These are phyloP conservation scores for Euura lappo DNA, from an alignment of 1,140 invertebrate genomes.

Conservation along the genomic window DNA sequence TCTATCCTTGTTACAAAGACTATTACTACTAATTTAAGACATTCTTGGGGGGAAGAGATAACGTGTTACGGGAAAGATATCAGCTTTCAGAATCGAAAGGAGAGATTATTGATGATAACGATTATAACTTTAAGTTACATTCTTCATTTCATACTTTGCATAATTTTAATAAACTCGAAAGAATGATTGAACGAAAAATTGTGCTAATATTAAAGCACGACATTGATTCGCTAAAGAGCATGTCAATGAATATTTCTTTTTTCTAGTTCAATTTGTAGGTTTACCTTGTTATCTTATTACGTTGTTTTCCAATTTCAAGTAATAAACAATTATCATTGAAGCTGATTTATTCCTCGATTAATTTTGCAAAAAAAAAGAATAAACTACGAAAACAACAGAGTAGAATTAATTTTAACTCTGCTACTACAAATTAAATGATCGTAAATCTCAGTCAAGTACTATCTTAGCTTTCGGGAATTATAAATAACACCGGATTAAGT, in stretches of 20 bases:
- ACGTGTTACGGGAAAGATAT: neutral
- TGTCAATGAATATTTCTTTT: neutral
- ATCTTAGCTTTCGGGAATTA: neutral
- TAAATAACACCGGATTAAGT: constrained; percentile 8
- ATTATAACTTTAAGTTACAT: neutral
- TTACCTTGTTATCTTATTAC: neutral
- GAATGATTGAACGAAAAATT: no score
- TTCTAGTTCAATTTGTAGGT: neutral
- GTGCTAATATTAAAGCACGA: neutral
- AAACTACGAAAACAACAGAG: no score
- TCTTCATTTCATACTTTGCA: neutral
- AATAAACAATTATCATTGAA: neutral
- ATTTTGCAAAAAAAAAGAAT: neutral
- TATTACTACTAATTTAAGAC: neutral
- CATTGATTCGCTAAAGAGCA: neutral
- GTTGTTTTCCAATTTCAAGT: neutral
- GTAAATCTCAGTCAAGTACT: neutral
- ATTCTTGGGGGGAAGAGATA: neutral
- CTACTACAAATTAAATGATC: neutral
- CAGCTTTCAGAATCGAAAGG: neutral
- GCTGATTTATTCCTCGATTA: neutral
- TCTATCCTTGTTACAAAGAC: neutral
- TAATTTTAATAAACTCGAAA: neutral
- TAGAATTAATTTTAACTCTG: neutral
- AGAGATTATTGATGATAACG: neutral